Base-by-base conservation (phyloP, 2,888 invertebrate species). In the Matsumyia berberina region DNA sequence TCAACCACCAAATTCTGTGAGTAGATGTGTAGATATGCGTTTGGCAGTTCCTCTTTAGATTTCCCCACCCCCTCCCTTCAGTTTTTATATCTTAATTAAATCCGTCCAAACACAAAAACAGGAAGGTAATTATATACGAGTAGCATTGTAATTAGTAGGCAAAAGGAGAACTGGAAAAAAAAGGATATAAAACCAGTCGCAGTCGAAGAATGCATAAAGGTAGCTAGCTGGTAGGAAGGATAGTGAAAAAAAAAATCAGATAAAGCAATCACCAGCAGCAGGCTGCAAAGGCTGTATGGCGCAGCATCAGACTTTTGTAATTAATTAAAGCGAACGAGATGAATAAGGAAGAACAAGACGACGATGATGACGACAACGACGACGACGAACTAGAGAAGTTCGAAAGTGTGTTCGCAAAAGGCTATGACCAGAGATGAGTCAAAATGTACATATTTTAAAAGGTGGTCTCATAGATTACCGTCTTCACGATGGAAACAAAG, bases 291-390 rank as follows among this genome's bases (percentile, higher is more conserved):
- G 58, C 33, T 33, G 60, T 15, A 66, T 46, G 24, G 2, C 64
- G 44, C 51, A 74, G 44, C 11, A 62, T 44, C 78, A 74, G 57
- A 83, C 73, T 74, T 83, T 78, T 69, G 83, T 83, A 83, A 83
- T 83, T 83, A 78, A 83, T 83, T 83, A 83, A 83, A 73, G 69
- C 67, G 73, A 69, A 64, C n/a, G n/a, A 73, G 67, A 83, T 83
- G 83, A 83, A 82, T 70, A 77, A 67, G 72, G 44, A 49, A 39
- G 39, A 55, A 42, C 11, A 57, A 42, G 33, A 33, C 11, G 33
- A 46, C 29, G 49, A 39, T 5, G 11, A 39, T 6, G 11, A 53
- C 29, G n/a, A 57, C 8, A 60, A 53, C 0, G 42, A 37, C 29
- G 46, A 53, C n/a, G 33, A n/a, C n/a, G 15, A 7, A 19, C n/a